Conservation (phyloP, 2,113 vertebrate genomes). For the Felis chaus region DNA sequence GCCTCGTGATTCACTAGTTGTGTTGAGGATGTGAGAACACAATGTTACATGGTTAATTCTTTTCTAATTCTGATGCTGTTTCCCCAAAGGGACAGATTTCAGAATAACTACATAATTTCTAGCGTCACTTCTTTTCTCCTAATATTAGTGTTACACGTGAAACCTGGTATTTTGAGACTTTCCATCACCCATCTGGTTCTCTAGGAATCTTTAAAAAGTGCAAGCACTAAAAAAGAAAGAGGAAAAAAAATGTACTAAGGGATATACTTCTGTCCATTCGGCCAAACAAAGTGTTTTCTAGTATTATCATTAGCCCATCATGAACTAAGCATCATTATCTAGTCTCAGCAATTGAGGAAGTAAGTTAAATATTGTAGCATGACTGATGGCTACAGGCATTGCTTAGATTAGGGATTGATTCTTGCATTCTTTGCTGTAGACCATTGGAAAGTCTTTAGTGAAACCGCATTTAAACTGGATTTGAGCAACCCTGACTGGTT, state of each 20-base stretch:
- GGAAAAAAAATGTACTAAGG: neutral
- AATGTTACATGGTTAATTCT: neutral
- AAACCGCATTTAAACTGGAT: neutral
- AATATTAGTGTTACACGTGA: constrained; percentile 62
- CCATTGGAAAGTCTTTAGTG: neutral
- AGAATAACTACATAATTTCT: constrained; percentile 65
- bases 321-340: neutral
- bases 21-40: constrained; percentile 19
- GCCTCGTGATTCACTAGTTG: neutral
- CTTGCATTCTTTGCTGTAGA: neutral
- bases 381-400: neutral
- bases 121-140: constrained; percentile 10
- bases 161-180: constrained; percentile 64
- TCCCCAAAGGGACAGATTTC: constrained; percentile 66
- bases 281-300: constrained; percentile 10
- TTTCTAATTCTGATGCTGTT: constrained; percentile 49
- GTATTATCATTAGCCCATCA: neutral
- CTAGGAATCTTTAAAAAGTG: constrained; percentile 60
- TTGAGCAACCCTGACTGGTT: neutral
- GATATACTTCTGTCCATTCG: neutral
- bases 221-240: neutral
- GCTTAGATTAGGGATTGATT: neutral
- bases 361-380: neutral
- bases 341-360: neutral
- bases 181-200: constrained; percentile 54